Percentiles rank a stretch among this genome's conserved stretches.
These are phyloP conservation scores for Synergus umbraculus DNA, from an alignment of 2,888 invertebrate species.

Conservation along the genomic window DNA sequence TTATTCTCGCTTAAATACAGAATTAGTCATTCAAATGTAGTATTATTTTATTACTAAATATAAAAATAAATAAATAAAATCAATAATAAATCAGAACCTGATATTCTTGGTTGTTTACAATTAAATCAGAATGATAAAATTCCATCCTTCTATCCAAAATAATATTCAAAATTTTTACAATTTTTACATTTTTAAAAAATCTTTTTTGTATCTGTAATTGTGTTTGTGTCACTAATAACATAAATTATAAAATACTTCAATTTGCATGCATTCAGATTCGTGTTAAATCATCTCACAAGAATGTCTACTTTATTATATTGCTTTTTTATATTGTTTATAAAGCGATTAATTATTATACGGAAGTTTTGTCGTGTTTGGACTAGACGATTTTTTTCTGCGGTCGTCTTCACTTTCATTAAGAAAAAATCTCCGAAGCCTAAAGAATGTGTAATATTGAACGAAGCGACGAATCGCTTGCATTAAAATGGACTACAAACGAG, in stretches of 20 bases:
- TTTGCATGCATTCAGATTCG: neutral
- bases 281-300: neutral
- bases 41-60: no score
- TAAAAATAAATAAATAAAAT: no score
- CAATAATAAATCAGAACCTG: neutral
- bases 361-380: conserved; percentile 3
- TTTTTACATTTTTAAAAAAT: neutral
- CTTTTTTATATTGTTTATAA: neutral
- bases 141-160: neutral
- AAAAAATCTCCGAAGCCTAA: neutral
- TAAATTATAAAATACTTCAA: neutral
- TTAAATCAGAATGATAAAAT: neutral
- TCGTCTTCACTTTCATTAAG: conserved; percentile 1
- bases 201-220: neutral
- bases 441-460: neutral
- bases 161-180: neutral
- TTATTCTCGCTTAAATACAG: neutral
- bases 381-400: neutral
- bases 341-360: neutral
- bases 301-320: neutral
- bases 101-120: neutral
- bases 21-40: no score
- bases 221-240: no score
- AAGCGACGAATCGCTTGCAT: neutral
- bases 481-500: no score